Evolutionary conservation across 1,140 invertebrate species (phyloP).

Genomic region (Elymnias hypermnestra): DNA sequence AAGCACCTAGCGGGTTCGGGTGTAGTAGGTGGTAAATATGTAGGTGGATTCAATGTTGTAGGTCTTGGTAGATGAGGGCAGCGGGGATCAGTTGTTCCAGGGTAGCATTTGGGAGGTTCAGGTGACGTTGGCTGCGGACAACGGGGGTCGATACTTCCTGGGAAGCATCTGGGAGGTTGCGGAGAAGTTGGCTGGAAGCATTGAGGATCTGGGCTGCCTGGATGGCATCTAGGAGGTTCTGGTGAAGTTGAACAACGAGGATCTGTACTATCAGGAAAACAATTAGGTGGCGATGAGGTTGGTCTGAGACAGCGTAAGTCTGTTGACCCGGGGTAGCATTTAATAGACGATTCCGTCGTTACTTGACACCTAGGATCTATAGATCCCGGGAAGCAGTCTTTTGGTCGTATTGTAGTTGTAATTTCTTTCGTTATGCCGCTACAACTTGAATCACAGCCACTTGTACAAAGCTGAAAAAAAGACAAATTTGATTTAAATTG

Average conservation of each 20-base stretch:
- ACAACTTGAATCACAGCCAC: constrained; percentile 55
- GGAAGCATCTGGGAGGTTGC: too few relatives aligned
- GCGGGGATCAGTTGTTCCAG: constrained; percentile 7
- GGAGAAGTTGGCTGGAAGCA: too few relatives aligned
- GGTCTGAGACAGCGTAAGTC: constrained; percentile 11
- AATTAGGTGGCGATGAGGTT: constrained; percentile 23
- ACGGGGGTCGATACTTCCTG: too few relatives aligned
- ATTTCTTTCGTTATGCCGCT: constrained; percentile 43
- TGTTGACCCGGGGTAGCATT: constrained; percentile 12
- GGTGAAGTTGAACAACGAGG: constrained; percentile 47
- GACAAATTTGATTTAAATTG: background rate
- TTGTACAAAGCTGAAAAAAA: constrained; percentile 61
- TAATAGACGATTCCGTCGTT: constrained; percentile 16
- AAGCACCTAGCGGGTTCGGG: too few relatives aligned
- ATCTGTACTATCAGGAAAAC: constrained; percentile 58
- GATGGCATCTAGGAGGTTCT: constrained; percentile 42
- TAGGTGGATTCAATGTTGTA: too few relatives aligned
- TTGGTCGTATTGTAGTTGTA: constrained; percentile 37
- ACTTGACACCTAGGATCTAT: constrained; percentile 60
- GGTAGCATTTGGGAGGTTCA: constrained; percentile 2
- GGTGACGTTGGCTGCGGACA: too few relatives aligned
- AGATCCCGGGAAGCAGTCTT: constrained; percentile 52
- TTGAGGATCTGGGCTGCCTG: too few relatives aligned
- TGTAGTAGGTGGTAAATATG: too few relatives aligned
- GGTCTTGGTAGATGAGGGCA: too few relatives aligned